A percentile compares a stretch with the other conserved stretches of the same genome.
Conservation (phyloP, 2,888 invertebrate genomes). For the Philhelius pedissequus region DNA sequence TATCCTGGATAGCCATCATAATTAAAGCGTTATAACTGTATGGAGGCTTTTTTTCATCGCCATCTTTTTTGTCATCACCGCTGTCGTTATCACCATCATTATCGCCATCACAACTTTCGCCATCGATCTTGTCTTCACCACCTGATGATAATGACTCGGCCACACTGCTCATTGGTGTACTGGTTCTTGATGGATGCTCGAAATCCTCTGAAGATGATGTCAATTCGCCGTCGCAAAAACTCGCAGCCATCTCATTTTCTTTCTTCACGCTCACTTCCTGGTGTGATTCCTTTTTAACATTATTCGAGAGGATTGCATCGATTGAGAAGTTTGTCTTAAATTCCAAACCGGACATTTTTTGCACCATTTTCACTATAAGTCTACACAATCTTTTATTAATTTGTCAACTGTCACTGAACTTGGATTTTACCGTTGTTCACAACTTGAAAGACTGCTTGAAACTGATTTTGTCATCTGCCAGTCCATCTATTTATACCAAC, state of each 20-base stretch:
- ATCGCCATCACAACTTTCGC: conserved; percentile 67
- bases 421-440: conserved; percentile 47
- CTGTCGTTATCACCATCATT: conserved; percentile 71
- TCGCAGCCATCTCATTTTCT: conserved; percentile 30
- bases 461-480: conserved; percentile 72
- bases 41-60: conserved; percentile 91
- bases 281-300: conserved; percentile 54
- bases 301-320: conserved; percentile 87
- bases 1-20: conserved; percentile 99
- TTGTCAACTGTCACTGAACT: conserved; percentile 6
- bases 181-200: conserved; percentile 75
- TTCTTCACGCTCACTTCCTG: conserved; percentile 66
- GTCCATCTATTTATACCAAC: conserved; percentile 74
- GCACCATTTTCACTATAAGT: conserved; percentile 73
- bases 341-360: conserved; percentile 76
- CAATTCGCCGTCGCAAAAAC: conserved; percentile 73
- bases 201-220: conserved; percentile 75
- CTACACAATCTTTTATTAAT: conserved; percentile 37
- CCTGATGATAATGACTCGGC: conserved; percentile 74
- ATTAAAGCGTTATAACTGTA: conserved; percentile 99
- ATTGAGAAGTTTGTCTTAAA: conserved; percentile 89
- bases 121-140: conserved; percentile 70
- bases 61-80: conserved; percentile 69
- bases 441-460: conserved; percentile 71
- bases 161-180: conserved; percentile 77